Percentiles rank a stretch among this genome's conserved stretches.
Evolutionary conservation across 2,888 invertebrate genomes (phyloP).

Genomic region (Drosophila kuntzei): DNA sequence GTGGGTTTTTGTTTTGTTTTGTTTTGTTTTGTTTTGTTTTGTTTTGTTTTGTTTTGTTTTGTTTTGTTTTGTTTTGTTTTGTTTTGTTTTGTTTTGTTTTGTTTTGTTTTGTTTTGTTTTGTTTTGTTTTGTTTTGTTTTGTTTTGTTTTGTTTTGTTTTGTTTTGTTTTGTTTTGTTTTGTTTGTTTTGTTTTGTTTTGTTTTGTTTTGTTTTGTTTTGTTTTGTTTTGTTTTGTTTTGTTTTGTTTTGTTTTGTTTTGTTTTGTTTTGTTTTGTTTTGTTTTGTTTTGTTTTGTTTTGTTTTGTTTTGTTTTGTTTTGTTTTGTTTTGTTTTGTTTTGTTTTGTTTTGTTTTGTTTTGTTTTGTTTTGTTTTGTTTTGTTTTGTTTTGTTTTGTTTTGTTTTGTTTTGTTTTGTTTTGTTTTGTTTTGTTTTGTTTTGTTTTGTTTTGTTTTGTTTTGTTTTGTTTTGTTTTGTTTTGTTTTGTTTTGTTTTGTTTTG

Average conservation of each 20-base stretch:
- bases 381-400: too few species aligned
- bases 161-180: too few species aligned
- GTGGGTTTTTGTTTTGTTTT: slow-evolving; percentile 39
- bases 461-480: too few species aligned
- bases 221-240: slow-evolving; percentile 14
- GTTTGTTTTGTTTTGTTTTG: slow-evolving; percentile 12
- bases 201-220: too few species aligned
- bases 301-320: background rate
- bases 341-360: too few species aligned
- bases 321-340: slow-evolving; percentile 3
- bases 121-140: too few species aligned
- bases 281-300: too few species aligned
- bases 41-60: too few species aligned
- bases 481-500: background rate
- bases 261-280: slow-evolving; percentile 9
- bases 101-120: slow-evolving; percentile 5
- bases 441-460: slow-evolving; percentile 9
- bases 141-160: slow-evolving; percentile 8
- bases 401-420: slow-evolving; percentile 14
- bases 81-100: background rate
- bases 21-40: slow-evolving; percentile 14
- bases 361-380: slow-evolving; percentile 12
- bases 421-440: too few species aligned
- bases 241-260: too few species aligned
- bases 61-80: too few species aligned